Percentiles rank a stretch among this genome's conserved stretches.
phyloP scores from a whole-genome alignment of 2,888 invertebrate genomes.

The Sussaba pulchella region DNA sequence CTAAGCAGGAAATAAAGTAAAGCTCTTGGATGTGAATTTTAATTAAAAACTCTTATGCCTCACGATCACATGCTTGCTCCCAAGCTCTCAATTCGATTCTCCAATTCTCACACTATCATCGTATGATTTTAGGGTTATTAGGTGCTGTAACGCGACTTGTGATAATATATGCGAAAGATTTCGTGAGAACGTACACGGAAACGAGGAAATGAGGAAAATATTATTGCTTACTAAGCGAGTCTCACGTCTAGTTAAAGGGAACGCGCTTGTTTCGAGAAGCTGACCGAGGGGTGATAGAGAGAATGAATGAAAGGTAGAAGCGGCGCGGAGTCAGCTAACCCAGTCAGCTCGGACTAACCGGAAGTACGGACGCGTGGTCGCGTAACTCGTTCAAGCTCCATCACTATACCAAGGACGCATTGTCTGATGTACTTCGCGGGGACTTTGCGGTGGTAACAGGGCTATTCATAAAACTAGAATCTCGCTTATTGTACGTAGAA shows the following conservation, averaged over 20 bases:
- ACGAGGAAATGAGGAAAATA: background rate
- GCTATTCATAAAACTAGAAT: no score
- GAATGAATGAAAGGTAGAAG: slow-evolving; percentile 66
- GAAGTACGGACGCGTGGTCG: slow-evolving; percentile 77
- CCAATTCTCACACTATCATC: no score
- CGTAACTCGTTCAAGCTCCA: slow-evolving; percentile 75
- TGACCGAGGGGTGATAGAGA: slow-evolving; percentile 52
- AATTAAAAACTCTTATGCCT: no score
- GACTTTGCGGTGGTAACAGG: background rate
- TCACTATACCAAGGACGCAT: slow-evolving; percentile 69
- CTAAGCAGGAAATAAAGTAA: no score
- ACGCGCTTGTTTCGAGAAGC: slow-evolving; percentile 37
- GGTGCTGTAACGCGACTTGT: background rate
- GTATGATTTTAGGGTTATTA: no score
- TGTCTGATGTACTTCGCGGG: slow-evolving; percentile 17
- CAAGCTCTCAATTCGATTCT: no score
- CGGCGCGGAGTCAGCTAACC: slow-evolving; percentile 51
- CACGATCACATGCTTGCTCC: no score
- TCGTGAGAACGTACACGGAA: background rate
- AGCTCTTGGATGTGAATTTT: no score
- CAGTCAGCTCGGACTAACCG: slow-evolving; percentile 64
- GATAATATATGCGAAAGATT: slow-evolving; percentile 16
- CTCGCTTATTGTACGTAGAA: no score
- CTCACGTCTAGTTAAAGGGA: slow-evolving; percentile 4
- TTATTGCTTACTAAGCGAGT: background rate